Conservation (phyloP, 1,140 invertebrate species). For the Doryteuthis pealeii region DNA sequence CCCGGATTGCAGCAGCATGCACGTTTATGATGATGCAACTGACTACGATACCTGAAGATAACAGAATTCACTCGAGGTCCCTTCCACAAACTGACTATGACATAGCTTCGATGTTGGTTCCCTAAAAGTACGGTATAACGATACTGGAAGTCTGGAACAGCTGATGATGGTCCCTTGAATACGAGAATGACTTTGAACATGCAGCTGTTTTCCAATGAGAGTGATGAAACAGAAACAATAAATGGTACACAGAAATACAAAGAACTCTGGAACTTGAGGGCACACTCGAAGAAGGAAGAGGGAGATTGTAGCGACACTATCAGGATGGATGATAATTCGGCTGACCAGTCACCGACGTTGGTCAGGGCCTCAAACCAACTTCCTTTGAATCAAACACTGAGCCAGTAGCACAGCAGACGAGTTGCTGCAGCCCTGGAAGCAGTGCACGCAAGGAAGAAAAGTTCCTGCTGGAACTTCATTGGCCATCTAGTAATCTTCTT, state of each 20-base stretch:
- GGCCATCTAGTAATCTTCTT: constrained; percentile 25
- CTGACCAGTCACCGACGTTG: constrained; percentile 45
- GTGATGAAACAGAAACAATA: constrained; percentile 47
- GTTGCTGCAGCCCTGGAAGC: background rate
- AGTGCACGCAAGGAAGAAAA: constrained; percentile 12
- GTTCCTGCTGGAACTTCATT: constrained; percentile 15
- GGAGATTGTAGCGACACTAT: constrained; percentile 55
- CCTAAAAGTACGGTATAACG: constrained; percentile 62
- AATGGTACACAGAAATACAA: constrained; percentile 60
- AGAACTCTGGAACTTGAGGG: constrained; percentile 63
- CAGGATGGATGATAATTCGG: constrained; percentile 56
- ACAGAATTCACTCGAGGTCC: constrained; percentile 54
- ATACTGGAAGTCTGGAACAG: constrained; percentile 64
- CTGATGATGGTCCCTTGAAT: constrained; percentile 53
- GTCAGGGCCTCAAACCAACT: constrained; percentile 51
- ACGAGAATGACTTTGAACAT: constrained; percentile 35
- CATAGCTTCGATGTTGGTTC: constrained; percentile 46
- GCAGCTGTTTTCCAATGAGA: constrained; percentile 36
- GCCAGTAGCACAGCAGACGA: constrained; percentile 28
- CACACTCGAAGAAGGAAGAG: constrained; percentile 64
- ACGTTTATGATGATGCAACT: constrained; percentile 50
- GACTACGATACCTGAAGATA: constrained; percentile 53
- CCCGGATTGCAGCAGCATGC: constrained; percentile 27
- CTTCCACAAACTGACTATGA: constrained; percentile 52
- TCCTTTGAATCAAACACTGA: constrained; percentile 61